phyloP scores from a whole-genome alignment of 1,140 invertebrate species.

The Drosophila ohnishii region DNA sequence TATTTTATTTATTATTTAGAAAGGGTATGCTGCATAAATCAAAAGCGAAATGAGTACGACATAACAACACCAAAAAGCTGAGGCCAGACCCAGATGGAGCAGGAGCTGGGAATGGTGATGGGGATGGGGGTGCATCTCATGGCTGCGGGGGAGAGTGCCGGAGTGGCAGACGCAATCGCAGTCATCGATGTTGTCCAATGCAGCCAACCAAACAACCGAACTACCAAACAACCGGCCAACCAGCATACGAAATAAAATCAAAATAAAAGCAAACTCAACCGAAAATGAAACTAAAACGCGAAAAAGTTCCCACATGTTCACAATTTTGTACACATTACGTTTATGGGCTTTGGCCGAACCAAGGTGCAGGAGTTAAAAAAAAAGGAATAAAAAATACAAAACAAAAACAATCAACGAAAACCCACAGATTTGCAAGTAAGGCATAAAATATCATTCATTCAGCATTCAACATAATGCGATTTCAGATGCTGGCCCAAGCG shows the following conservation, averaged over 20 bases:
- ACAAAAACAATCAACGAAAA: constrained; percentile 49
- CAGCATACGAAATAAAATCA: constrained; percentile 54
- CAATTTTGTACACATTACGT: constrained; percentile 77
- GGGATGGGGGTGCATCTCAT: constrained; percentile 4
- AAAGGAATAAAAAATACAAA: constrained; percentile 26
- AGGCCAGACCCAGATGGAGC: constrained; percentile 30
- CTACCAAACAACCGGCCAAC: constrained; percentile 51
- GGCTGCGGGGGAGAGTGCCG: constrained; percentile 8
- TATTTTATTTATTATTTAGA: constrained; percentile 82
- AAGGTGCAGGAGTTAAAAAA: constrained; percentile 42
- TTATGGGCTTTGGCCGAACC: constrained; percentile 45
- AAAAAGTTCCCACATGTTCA: constrained; percentile 80
- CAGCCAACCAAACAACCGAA: constrained; percentile 56
- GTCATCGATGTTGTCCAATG: constrained; percentile 67
- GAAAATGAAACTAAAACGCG: constrained; percentile 46
- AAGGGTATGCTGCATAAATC: constrained; percentile 80
- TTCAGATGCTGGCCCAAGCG: constrained; percentile 16
- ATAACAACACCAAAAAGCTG: constrained; percentile 77
- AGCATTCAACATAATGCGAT: constrained; percentile 68
- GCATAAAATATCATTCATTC: constrained; percentile 81
- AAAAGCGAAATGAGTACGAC: constrained; percentile 80
- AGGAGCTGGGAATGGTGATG: neutral
- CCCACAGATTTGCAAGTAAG: constrained; percentile 72
- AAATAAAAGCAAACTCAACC: constrained; percentile 48
- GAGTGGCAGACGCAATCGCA: constrained; percentile 43